Evolutionary conservation across 2,888 invertebrate genomes (phyloP).

Genomic region (Agrenia bidenticulata): DNA sequence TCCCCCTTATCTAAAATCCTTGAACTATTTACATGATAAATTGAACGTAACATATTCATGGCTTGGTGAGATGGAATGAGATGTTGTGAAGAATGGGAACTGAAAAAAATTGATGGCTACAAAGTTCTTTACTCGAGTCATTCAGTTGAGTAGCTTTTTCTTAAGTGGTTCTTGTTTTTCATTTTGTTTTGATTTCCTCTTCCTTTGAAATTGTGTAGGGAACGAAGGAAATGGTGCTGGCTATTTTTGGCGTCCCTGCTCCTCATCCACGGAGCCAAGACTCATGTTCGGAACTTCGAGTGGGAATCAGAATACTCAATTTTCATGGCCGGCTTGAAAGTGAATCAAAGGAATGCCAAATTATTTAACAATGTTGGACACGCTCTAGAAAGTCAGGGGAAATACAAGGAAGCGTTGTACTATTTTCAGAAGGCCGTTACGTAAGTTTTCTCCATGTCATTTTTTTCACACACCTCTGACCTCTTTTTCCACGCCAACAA

Average conservation of each 20-base stretch:
- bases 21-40: no score
- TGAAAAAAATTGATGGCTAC: no score
- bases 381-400: constrained; percentile 77
- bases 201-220: constrained; percentile 48
- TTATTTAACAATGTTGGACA: constrained; percentile 97
- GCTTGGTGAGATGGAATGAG: no score
- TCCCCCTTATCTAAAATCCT: no score
- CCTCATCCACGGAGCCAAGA: constrained; percentile 78
- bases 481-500: no score
- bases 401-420: constrained; percentile 73
- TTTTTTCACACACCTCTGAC: no score
- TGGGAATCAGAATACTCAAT: constrained; percentile 92
- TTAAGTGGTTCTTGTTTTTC: no score
- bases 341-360: constrained; percentile 90
- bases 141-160: no score
- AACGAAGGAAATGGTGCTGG: constrained; percentile 63
- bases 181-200: no score
- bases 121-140: no score
- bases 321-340: constrained; percentile 85
- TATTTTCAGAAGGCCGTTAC: constrained; percentile 89
- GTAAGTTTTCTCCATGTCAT: constrained; percentile 54
- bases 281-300: constrained; percentile 84
- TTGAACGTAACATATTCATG: no score
- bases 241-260: constrained; percentile 67
- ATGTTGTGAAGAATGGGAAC: no score